Percentiles rank a stretch among this genome's conserved stretches.
Evolutionary conservation across 2,888 invertebrate species (phyloP).

Genomic region (Andrena chrysosceles): DNA sequence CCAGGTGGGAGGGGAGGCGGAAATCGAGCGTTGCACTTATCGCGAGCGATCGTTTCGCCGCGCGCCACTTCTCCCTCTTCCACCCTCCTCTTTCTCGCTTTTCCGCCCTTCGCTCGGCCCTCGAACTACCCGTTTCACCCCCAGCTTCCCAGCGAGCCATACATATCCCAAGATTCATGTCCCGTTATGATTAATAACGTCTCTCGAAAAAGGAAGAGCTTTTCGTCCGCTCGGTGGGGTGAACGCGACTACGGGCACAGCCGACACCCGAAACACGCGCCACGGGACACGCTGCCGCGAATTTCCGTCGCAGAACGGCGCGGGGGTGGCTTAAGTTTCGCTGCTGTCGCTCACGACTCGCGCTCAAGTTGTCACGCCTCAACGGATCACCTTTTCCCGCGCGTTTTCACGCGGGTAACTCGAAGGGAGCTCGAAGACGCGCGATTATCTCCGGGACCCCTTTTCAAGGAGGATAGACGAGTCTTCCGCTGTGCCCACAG

Average conservation of each 20-base stretch:
- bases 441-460: too few relatives aligned
- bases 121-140: not conserved
- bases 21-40: conserved; percentile 61
- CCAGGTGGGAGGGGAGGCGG: not conserved
- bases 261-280: conserved; percentile 39
- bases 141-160: conserved; percentile 7
- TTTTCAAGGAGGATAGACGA: too few relatives aligned
- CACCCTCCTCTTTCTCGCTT: not conserved
- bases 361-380: conserved; percentile 28
- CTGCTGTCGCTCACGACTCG: conserved; percentile 31
- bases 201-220: conserved; percentile 40
- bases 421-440: too few relatives aligned
- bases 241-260: not conserved
- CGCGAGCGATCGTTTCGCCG: conserved; percentile 39
- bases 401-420: not conserved
- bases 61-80: not conserved
- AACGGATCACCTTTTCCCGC: conserved; percentile 13
- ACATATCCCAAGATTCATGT: conserved; percentile 53
- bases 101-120: conserved; percentile 11
- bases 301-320: conserved; percentile 19
- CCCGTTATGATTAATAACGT: conserved; percentile 61
- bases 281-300: conserved; percentile 27
- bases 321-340: conserved; percentile 19
- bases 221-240: conserved; percentile 3
- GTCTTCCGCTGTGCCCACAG: too few relatives aligned